Conservation (phyloP, 2,113 vertebrate genomes). For the Tichodroma muraria region DNA sequence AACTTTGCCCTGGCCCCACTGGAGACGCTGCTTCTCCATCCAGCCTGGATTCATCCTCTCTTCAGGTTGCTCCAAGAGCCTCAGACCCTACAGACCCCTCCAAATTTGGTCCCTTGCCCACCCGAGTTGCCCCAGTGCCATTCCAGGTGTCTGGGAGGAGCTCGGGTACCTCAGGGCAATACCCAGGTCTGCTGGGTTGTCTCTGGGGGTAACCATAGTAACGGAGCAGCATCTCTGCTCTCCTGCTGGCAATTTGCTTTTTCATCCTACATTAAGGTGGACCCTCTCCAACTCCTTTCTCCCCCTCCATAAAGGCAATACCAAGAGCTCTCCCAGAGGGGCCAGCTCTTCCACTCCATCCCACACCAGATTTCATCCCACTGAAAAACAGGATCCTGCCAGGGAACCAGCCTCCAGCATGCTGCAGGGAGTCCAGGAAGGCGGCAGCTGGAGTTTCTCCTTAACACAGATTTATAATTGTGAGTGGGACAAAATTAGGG, state of each 20-base stretch:
- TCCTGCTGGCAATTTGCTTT: constrained; percentile 46
- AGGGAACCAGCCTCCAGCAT: neutral
- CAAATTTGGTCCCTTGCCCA: neutral
- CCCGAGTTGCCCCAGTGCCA: constrained; percentile 48
- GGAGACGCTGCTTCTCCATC: neutral
- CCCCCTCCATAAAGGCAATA: neutral
- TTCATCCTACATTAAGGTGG: constrained; percentile 51
- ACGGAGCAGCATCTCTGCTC: constrained; percentile 66
- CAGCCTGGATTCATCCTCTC: neutral
- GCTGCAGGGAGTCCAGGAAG: neutral
- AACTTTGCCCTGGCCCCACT: neutral
- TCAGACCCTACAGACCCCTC: neutral
- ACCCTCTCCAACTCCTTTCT: neutral
- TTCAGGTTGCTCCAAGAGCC: neutral
- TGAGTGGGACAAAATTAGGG: constrained; percentile 19
- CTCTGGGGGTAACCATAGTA: constrained; percentile 68
- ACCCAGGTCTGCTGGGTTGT: constrained; percentile 30
- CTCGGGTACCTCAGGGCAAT: constrained; percentile 40
- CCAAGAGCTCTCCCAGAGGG: neutral
- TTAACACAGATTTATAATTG: constrained; percentile 1
- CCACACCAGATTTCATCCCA: neutral
- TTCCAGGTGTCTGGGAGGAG: constrained; percentile 42
- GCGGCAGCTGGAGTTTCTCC: neutral
- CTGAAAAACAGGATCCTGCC: neutral
- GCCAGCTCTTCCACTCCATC: neutral